phyloP scores from a whole-genome alignment of 2,797 vertebrate genomes.

The Cyclura pinguis region DNA sequence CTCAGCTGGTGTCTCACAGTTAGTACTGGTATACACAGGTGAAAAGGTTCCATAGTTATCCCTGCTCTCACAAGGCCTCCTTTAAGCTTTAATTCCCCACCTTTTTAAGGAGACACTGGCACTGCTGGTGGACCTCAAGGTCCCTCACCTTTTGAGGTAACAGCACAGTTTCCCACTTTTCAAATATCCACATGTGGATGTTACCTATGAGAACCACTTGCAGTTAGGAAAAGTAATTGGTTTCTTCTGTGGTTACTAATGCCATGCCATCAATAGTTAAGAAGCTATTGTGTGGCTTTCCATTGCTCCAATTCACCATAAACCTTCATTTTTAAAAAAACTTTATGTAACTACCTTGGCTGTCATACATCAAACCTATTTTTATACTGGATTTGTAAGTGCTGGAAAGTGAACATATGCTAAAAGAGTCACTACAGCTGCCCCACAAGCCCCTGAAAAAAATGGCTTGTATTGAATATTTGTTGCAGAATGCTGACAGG shows the following conservation, averaged over 20 bases:
- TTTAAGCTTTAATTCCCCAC: no score
- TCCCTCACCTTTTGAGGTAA: no score
- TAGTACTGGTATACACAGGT: no score
- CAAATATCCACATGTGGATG: neutral
- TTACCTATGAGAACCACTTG: neutral
- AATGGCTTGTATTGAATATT: constrained; percentile 10
- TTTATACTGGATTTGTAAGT: neutral
- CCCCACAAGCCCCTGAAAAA: neutral
- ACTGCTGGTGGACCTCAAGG: no score
- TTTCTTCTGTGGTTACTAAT: neutral
- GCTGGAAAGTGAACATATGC: neutral
- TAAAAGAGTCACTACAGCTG: neutral
- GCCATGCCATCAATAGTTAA: neutral
- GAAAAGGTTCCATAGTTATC: no score
- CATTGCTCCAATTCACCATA: neutral
- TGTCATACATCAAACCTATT: neutral
- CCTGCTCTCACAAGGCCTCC: no score
- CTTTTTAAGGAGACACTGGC: no score
- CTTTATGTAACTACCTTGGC: neutral
- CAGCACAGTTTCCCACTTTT: neutral
- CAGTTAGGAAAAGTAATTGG: neutral
- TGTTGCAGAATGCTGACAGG: constrained; percentile 21
- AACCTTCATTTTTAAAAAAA: neutral
- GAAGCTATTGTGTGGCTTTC: neutral
- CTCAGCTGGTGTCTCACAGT: no score